These are phyloP conservation scores for Catharus minimus DNA, from an alignment of 2,113 vertebrate species.

Conservation along the genomic window DNA sequence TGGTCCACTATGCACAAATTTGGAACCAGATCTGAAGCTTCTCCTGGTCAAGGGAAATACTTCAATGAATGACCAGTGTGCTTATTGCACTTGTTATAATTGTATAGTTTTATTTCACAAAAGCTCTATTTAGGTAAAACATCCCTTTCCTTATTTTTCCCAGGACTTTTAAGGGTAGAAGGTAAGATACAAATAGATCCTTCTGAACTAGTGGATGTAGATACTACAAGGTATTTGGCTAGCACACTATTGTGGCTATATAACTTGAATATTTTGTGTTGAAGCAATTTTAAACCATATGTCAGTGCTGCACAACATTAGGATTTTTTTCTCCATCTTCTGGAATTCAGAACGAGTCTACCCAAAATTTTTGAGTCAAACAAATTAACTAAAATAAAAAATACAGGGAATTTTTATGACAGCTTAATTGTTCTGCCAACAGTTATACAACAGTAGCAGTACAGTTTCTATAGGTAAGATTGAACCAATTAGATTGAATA, in stretches of 20 bases:
- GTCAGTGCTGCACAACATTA: neutral
- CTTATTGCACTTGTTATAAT: neutral
- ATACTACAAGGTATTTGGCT: neutral
- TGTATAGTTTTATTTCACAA: neutral
- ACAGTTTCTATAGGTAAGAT: neutral
- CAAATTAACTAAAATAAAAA: neutral
- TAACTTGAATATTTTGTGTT: neutral
- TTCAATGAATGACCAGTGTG: neutral
- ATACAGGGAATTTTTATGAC: neutral
- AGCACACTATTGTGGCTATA: neutral
- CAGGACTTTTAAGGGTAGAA: neutral
- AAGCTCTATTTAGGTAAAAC: neutral
- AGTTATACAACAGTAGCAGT: neutral
- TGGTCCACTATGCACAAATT: neutral
- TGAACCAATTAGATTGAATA: neutral
- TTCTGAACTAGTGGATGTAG: neutral
- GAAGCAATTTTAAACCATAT: neutral
- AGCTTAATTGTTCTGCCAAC: neutral
- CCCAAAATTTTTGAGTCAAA: neutral
- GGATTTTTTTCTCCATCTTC: neutral
- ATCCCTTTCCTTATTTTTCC: neutral
- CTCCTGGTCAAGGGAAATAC: neutral
- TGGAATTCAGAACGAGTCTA: neutral
- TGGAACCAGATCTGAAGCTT: neutral
- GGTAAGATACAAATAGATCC: neutral